phyloP scores from a whole-genome alignment of 2,888 invertebrate genomes.

The Parascotia fuliginaria region DNA sequence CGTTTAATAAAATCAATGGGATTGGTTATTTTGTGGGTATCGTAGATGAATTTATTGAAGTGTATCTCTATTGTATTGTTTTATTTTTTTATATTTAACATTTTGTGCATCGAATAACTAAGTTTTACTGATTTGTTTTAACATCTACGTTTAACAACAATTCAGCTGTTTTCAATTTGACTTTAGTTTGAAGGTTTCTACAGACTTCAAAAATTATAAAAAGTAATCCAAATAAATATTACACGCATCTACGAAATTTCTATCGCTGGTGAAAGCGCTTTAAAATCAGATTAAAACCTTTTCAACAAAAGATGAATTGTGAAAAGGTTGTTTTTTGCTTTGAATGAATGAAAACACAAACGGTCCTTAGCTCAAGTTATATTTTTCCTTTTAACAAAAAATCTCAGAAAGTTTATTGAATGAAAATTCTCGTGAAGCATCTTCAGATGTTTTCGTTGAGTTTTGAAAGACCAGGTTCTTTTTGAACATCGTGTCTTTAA shows the following conservation, averaged over 20 bases:
- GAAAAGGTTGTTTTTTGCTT: conserved; percentile 14
- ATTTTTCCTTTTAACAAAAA: conserved; percentile 27
- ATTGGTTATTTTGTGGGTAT: conserved; percentile 26
- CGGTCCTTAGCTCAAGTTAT: conserved; percentile 24
- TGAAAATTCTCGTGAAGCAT: conserved; percentile 40
- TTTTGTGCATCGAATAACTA: background rate
- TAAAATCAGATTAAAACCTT: conserved; percentile 27
- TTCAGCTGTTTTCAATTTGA: background rate
- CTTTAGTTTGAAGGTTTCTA: background rate
- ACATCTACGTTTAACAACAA: background rate
- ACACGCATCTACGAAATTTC: conserved; percentile 4
- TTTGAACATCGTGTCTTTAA: too few species aligned
- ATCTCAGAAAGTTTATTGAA: conserved; percentile 36
- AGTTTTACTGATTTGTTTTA: background rate
- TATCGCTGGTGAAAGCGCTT: conserved; percentile 23
- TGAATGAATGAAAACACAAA: conserved; percentile 33
- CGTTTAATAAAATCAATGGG: conserved; percentile 39
- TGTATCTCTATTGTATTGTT: conserved; percentile 16
- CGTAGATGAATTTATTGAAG: background rate
- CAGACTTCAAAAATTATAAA: background rate
- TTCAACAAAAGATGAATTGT: conserved; percentile 17
- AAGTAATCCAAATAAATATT: background rate
- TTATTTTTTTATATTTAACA: conserved; percentile 2
- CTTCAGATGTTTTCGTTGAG: conserved; percentile 33
- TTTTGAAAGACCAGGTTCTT: conserved; percentile 10